phyloP scores from a whole-genome alignment of 2,113 vertebrate genomes.

The Eubucco bourcierii region DNA sequence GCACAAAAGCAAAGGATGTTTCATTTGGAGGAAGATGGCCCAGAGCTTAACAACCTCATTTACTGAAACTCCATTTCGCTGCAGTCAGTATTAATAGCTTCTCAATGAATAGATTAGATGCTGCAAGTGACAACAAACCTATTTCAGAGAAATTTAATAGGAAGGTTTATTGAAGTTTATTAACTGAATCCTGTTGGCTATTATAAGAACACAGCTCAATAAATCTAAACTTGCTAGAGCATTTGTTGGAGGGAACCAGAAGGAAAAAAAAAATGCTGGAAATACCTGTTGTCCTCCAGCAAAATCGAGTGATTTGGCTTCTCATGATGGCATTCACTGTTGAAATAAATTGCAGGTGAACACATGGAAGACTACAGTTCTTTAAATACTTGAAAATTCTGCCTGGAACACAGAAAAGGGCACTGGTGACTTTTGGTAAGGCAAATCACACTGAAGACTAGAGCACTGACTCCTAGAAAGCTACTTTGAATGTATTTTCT shows the following conservation, averaged over 20 bases:
- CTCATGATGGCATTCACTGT: slow-evolving; percentile 36
- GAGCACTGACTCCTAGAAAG: neutral
- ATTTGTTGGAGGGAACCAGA: slow-evolving; percentile 31
- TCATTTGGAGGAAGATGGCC: slow-evolving; percentile 49
- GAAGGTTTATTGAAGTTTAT: slow-evolving; percentile 78
- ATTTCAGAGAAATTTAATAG: slow-evolving; percentile 78
- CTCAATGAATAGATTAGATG: slow-evolving; percentile 73
- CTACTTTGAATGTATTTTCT: neutral
- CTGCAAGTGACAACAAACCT: slow-evolving; percentile 68
- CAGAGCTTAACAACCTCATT: slow-evolving; percentile 60
- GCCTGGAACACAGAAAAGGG: neutral
- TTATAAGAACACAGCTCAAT: slow-evolving; percentile 66
- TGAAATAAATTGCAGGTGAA: slow-evolving; percentile 25
- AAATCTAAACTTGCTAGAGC: slow-evolving; percentile 64
- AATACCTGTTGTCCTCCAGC: slow-evolving; percentile 27
- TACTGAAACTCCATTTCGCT: slow-evolving; percentile 59
- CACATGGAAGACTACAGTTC: neutral
- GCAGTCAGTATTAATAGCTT: slow-evolving; percentile 73
- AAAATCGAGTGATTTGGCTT: slow-evolving; percentile 26
- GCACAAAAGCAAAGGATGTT: neutral
- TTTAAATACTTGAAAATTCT: slow-evolving; percentile 2
- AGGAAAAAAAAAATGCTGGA: neutral
- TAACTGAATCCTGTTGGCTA: slow-evolving; percentile 75
- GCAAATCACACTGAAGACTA: neutral
- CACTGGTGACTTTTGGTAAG: neutral